Base-by-base conservation (phyloP, 1,140 invertebrate genomes). In the Cotesia vestalis region DNA sequence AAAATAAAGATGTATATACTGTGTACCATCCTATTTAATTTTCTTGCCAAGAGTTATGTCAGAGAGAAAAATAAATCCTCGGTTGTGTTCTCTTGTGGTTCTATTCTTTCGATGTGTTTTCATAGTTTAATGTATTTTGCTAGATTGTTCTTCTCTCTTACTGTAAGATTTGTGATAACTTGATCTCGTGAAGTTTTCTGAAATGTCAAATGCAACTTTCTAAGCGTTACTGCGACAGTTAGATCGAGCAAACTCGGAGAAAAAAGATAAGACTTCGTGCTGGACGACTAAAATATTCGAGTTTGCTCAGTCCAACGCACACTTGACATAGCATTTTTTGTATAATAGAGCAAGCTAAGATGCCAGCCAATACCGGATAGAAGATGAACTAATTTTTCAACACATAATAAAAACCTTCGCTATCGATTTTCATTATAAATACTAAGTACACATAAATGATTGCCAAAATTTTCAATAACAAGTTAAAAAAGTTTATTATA, bases 71-170 rank as follows among this genome's bases (percentile, higher is more conserved):
- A 57, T 57, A 57, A 57, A 57, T 57, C 4, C 14, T 57, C 12
- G n/a, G n/a, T 36, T 36, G 27, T 53, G 14, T 68, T 38, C 55
- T 17, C 35, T 52, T n/a, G 27, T 20, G 51, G 38, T 17, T 8
- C 35, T 60, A 27, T 5, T 46, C 17, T 34, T 4, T 34, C 4
- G 51, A 38, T 55, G 12, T 71, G 12, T 51, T 71, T 63, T 62
- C 20, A 17, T 62, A 69, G 72, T 73, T 73, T 70, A 73, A 73
- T 66, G 67, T 70, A 66, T 69, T 66, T 69, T 73, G 66, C 61
- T 66, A 73, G 61, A 69, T 52, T 66, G 34, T 40, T 72, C 51
- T 61, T 53, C 27, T 27, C 40, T 46, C 51, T 72, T 57, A 40
- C 34, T 52, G 55, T 38, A 52, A 61, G 52, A 51, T 40, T 62